Percentiles rank a stretch among this genome's conserved stretches.
Conservation (phyloP, 2,888 invertebrate genomes). For the Platycheirus rosarum region DNA sequence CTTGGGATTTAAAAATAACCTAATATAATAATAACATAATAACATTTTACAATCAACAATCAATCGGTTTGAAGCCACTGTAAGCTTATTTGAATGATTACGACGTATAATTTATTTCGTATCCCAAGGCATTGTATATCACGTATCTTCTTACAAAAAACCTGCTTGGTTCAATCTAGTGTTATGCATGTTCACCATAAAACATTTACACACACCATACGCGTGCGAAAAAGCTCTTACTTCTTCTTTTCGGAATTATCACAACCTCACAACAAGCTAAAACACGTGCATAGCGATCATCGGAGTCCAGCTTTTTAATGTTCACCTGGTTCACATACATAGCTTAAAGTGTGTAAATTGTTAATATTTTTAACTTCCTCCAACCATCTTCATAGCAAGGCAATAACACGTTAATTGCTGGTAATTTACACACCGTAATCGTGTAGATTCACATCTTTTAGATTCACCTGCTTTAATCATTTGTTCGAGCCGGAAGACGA, state of each 20-base stretch:
- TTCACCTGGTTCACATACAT: conserved; percentile 14
- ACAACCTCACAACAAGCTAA: conserved; percentile 4
- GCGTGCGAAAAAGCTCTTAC: conserved; percentile 24
- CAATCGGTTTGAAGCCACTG: conserved; percentile 26
- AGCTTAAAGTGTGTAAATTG: conserved; percentile 27
- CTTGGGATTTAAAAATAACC: neutral
- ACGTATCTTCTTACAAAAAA: conserved; percentile 1
- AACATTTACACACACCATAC: conserved; percentile 15
- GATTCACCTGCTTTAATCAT: conserved; percentile 21
- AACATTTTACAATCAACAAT: conserved; percentile 2
- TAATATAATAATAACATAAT: conserved; percentile 8
- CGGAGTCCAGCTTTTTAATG: conserved; percentile 15
- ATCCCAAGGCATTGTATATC: conserved; percentile 14
- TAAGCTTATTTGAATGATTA: conserved; percentile 19
- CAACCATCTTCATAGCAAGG: neutral
- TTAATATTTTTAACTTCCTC: conserved; percentile 36
- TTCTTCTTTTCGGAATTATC: no score
- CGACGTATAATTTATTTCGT: conserved; percentile 1
- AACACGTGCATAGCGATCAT: conserved; percentile 46
- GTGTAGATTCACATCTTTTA: neutral
- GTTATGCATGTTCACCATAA: neutral
- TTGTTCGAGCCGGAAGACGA: neutral
- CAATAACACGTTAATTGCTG: conserved; percentile 35
- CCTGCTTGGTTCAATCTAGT: neutral
- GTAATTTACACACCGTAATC: conserved; percentile 14